These are phyloP conservation scores for Stenurella melanura DNA, from an alignment of 2,888 invertebrate species.

Conservation along the genomic window DNA sequence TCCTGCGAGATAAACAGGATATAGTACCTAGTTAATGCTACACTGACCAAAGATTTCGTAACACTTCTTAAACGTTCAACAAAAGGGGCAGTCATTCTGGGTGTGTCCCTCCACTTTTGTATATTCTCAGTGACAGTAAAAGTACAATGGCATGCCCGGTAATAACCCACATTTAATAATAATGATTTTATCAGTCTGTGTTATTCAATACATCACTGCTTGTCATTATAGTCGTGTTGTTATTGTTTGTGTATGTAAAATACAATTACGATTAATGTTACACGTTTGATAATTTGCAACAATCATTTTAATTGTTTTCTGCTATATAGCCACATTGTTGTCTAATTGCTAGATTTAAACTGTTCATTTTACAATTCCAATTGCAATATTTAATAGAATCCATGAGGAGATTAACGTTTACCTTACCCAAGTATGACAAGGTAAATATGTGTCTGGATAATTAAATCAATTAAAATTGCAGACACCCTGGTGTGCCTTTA, in stretches of 20 bases:
- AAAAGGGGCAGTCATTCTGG: conserved; percentile 26
- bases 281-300: conserved; percentile 7
- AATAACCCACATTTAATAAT: conserved; percentile 30
- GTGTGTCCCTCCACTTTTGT: conserved; percentile 33
- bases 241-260: conserved; percentile 15
- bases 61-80: conserved; percentile 21
- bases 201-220: conserved; percentile 16
- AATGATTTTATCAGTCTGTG: conserved; percentile 22
- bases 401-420: not conserved
- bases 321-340: not conserved
- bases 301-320: conserved; percentile 4
- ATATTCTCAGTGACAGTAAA: conserved; percentile 28
- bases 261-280: conserved; percentile 2
- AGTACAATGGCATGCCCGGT: conserved; percentile 30
- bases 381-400: not conserved
- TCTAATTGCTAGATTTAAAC: conserved; percentile 4
- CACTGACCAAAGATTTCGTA: conserved; percentile 17
- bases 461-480: not conserved
- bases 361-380: conserved; percentile 3
- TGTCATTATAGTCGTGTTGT: conserved; percentile 3
- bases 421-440: not conserved
- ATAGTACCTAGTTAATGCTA: conserved; percentile 10
- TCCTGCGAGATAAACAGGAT: conserved; percentile 20
- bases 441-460: not conserved
- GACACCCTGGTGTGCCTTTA: not conserved